Evolutionary conservation across 2,113 vertebrate species (phyloP), one percentile per base, ranked within the genome.

Genomic region (Pyxicephalus adspersus): DNA sequence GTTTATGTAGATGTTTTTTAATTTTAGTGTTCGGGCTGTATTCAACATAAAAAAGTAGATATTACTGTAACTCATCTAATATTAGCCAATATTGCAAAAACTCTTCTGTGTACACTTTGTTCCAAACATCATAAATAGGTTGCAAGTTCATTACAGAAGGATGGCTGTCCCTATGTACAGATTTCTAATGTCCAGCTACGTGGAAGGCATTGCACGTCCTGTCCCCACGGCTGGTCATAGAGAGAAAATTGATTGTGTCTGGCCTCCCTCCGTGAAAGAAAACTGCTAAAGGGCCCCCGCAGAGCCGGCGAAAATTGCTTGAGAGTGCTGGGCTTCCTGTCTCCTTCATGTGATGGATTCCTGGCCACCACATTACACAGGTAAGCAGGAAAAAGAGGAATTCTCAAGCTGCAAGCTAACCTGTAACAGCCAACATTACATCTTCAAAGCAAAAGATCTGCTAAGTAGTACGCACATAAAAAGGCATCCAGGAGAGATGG

Each of bases 161-260:
- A 68, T 67, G 25, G 38, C 23, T 26, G 31, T 2, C 25, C 25
- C 25, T 50, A 51, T 26, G 26, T 5, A 22, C n/a, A 68, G 26
- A 31, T 13, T 31, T 26, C 51, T 72, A 18, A 57, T 29, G 71
- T 58, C 26, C 20, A 28, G 71, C 54, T 11, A 75, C 72, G 26
- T 72, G 28, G 54, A 25, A 80, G 28, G 25, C 67, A 64, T 16
- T 54, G 67, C 58, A 81, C 50, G 67, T 81, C 45, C 28, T 22
- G 58, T 17, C 65, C 60, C 68, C 66, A 64, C 18, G 6, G 38
- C 22, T 25, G 57, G 50, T 64, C 78, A 64, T 73, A 64, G 78
- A 81, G 78, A 64, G 78, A 73, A 65, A 81, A 81, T 64, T 72
- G 71, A 82, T 82, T 75, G 31, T 64, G 61, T 34, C 71, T 82